Percentiles rank a stretch among this genome's conserved stretches.
These are phyloP conservation scores for Crocuta crocuta DNA, from an alignment of 2,113 vertebrate species.

Conservation along the genomic window DNA sequence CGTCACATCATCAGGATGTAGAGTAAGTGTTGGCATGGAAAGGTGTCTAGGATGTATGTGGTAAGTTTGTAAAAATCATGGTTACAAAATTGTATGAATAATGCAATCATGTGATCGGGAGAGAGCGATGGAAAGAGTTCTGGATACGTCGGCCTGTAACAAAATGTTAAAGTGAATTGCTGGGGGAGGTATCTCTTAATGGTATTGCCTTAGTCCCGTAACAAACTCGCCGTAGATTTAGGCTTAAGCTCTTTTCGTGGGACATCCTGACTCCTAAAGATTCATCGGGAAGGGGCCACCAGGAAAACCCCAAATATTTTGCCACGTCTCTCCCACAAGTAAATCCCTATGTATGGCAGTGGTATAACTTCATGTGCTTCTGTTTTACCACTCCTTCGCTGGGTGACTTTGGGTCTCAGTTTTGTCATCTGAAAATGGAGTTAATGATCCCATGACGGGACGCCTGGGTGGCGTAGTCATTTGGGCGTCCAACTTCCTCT, in stretches of 20 bases:
- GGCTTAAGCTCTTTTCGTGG: neutral
- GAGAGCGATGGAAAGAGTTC: too few species aligned
- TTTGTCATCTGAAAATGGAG: neutral
- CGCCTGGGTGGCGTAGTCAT: too few species aligned
- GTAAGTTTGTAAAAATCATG: neutral
- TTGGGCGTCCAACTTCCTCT: too few species aligned
- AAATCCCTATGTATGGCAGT: neutral
- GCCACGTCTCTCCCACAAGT: accelerated
- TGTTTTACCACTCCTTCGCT: neutral
- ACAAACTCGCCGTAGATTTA: neutral
- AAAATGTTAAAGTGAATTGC: neutral
- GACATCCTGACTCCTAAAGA: neutral
- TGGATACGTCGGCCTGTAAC: neutral
- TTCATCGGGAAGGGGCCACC: neutral
- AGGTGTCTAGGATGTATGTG: neutral
- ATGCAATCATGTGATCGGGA: neutral
- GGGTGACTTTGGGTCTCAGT: neutral
- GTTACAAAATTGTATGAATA: neutral
- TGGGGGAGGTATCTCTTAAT: neutral
- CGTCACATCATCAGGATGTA: neutral
- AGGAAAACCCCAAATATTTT: neutral
- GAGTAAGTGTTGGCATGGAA: neutral
- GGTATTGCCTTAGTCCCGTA: neutral
- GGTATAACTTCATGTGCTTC: neutral
- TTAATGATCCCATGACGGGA: too few species aligned